A percentile compares a stretch with the other conserved stretches of the same genome.
Conservation (phyloP, 2,888 invertebrate species). For the Callimorpha dominula region DNA sequence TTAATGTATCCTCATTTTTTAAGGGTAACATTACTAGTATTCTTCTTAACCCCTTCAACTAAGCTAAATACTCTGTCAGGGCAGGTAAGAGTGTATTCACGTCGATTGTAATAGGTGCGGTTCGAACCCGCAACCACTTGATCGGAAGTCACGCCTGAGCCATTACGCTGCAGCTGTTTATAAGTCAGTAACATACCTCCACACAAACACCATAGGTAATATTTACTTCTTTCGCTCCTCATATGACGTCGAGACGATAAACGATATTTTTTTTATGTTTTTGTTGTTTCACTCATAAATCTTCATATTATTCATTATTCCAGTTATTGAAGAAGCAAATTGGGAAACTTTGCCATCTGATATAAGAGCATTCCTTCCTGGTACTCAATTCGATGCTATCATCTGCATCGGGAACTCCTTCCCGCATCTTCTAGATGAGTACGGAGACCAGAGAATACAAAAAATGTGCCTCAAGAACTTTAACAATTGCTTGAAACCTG, state of each 20-base stretch:
- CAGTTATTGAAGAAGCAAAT: constrained; percentile 96
- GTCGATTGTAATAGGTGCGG: background rate
- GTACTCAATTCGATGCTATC: constrained; percentile 93
- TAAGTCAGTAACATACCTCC: background rate
- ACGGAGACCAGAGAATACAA: constrained; percentile 93
- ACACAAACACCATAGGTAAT: background rate
- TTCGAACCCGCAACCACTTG: background rate
- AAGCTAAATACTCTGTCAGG: background rate
- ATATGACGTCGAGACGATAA: background rate
- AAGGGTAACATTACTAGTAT: background rate
- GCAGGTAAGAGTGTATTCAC: background rate
- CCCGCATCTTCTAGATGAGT: constrained; percentile 94
- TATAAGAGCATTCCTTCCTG: constrained; percentile 87
- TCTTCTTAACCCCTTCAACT: background rate
- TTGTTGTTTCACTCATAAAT: background rate
- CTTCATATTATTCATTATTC: constrained; percentile 31
- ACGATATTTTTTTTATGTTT: background rate
- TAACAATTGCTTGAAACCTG: constrained; percentile 93
- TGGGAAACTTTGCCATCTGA: constrained; percentile 94
- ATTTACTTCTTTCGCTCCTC: background rate
- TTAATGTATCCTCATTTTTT: background rate
- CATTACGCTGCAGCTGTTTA: background rate
- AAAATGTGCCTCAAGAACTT: constrained; percentile 93
- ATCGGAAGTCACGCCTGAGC: background rate
- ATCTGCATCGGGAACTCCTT: constrained; percentile 97